Evolutionary conservation across 2,888 invertebrate genomes (phyloP), one percentile per base, ranked within the genome.

Genomic region (Lasioglossum villosulum): DNA sequence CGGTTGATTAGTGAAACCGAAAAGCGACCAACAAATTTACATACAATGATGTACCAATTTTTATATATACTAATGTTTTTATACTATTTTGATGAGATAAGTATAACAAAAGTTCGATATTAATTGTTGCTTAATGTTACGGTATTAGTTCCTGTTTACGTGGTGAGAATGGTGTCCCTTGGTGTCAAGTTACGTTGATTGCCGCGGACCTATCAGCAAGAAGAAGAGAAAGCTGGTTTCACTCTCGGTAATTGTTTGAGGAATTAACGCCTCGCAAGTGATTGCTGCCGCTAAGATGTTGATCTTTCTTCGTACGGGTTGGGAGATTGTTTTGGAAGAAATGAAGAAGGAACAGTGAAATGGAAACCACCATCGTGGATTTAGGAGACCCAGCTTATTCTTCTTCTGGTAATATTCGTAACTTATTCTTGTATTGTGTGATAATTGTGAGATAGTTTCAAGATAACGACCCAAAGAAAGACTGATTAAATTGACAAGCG

Each of bases 221-320:
- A 12, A 74, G n/a, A 84, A 76, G 82, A 75, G 86, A 83, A 84
- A 86, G 86, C 68, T 59, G 23, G 48, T 86, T 83, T 85, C 80
- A 70, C 85, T 80, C 52, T 73, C 45, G 37, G 42, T 73, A 86
- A 81, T 81, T 84, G 78, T 63, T 66, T 34, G 30, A 30, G 12
- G 42, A 45, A 78, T 77, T 81, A 75, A 73, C 30, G 34, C 14
- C 27, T 45, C 37, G n/a, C 45, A 30, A 30, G n/a, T 75, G 79
- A 83, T 75, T 75, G 39, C 39, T 16, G 19, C 12, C 23, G 42
- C 23, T 45, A 71, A 52, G 78, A 70, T 66, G 66, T 66, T 52
- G 34, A 66, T 73, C 73, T 68, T 48, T 16, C 30, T 59, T 14
- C 2, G 37, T 27, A 10, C 27, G 23, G 12, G 59, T 30, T 16